Evolutionary conservation across 23 tunicate genomes (phyloP), one percentile per base, ranked within the genome.

Genomic region (Styela clava): DNA sequence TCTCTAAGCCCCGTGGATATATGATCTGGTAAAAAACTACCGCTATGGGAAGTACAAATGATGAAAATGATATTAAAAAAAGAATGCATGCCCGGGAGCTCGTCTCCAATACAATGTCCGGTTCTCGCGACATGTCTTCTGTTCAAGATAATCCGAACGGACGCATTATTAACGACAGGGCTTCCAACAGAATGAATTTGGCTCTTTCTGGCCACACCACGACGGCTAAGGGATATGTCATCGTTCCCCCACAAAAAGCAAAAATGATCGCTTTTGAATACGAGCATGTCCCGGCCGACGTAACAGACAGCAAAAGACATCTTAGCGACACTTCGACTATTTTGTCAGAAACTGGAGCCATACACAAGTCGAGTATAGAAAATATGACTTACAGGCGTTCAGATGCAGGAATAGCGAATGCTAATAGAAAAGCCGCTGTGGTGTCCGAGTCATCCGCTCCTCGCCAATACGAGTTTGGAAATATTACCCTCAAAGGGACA

Each of bases 371-470:
- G 34, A 70, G 79, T 27, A 34, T 33, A 31, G 72, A 83, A 20
- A 19, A 23, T 19, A 12, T 5, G 7, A 44, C 12, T 7, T 44
- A 12, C 56, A 44, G 12, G 12, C 67, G 33, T n/a, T 24, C 52
- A 1, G 34, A 35, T 27, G 33, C 35, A 30, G 64, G 21, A 9
- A 82, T 29, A n/a, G 83, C 27, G 30, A 29, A 22, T 37, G 81
- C 1, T 71, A 81, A 63, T 61, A 67, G 22, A 28, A 28, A 62
- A 68, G 81, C 24, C 69, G 73, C 35, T 73, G 79, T 37, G 73
- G 86, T 72, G 82, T 29, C 69, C 76, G 91, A 52, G 37, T 74
- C 33, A 83, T 74, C 5, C 63, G 71, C 52, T 52, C 78, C 61
- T 32, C 56, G 56, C 7, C 56, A 44, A 44, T 44, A 5, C 12